Evolutionary conservation across 1,140 invertebrate species (phyloP).

Genomic region (Zaprionus capensis): DNA sequence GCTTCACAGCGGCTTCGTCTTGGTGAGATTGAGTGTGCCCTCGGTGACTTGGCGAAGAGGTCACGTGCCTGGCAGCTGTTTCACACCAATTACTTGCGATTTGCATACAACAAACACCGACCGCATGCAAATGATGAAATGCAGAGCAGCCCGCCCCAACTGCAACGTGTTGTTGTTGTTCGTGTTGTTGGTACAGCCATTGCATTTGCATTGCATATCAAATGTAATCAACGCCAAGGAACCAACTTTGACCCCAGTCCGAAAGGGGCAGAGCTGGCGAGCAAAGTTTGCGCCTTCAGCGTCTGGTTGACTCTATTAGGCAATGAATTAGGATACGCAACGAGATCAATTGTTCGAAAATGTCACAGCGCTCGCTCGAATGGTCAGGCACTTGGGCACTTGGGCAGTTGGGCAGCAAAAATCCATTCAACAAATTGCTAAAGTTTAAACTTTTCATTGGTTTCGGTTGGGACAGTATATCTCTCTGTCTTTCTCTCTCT

Average conservation of each 20-base stretch:
- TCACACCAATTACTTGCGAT: constrained; percentile 81
- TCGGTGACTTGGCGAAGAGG: constrained; percentile 28
- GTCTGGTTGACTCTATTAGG: constrained; percentile 64
- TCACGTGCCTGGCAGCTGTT: constrained; percentile 73
- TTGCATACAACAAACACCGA: constrained; percentile 69
- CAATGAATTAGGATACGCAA: constrained; percentile 78
- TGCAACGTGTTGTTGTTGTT: constrained; percentile 1
- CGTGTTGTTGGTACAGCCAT: background rate
- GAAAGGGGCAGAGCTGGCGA: constrained; percentile 19
- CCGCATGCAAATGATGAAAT: constrained; percentile 79
- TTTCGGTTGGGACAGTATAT: constrained; percentile 31
- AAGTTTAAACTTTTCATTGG: constrained; percentile 69
- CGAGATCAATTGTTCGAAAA: constrained; percentile 78
- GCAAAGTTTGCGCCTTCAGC: constrained; percentile 54
- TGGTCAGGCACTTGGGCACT: constrained; percentile 16
- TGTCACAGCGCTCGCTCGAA: constrained; percentile 40
- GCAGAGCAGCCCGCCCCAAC: constrained; percentile 47
- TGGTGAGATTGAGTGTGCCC: constrained; percentile 12
- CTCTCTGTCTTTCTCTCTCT: background rate
- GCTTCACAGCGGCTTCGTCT: constrained; percentile 8
- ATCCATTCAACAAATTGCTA: constrained; percentile 70
- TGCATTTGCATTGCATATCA: constrained; percentile 68
- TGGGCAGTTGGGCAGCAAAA: constrained; percentile 32
- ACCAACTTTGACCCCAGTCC: constrained; percentile 18
- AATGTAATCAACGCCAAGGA: constrained; percentile 71